Percentiles rank a stretch among this genome's conserved stretches.
phyloP scores from a whole-genome alignment of 2,888 invertebrate species.

The Hyppa rectilinea region DNA sequence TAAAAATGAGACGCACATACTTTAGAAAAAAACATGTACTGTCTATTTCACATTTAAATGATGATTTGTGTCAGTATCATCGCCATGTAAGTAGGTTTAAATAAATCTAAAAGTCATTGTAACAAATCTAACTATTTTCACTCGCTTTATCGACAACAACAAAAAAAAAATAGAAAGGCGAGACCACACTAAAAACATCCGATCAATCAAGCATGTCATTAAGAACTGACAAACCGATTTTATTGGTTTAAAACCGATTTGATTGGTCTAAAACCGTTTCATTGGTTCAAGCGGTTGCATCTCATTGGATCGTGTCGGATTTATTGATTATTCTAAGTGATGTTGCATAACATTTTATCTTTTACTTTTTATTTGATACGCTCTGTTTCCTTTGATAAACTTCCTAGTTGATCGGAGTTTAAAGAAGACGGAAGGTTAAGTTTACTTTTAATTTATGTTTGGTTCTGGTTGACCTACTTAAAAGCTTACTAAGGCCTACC shows the following conservation, averaged over 20 bases:
- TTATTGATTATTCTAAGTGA: constrained; percentile 65
- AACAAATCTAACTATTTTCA: not conserved
- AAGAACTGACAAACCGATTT: constrained; percentile 55
- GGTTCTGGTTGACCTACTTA: not conserved
- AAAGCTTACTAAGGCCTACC: not conserved
- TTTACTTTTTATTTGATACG: constrained; percentile 62
- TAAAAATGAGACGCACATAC: not conserved
- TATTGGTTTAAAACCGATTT: constrained; percentile 50
- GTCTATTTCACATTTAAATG: not conserved
- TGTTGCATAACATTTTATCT: constrained; percentile 55
- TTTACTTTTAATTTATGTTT: constrained; percentile 8
- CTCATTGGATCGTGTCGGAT: constrained; percentile 48
- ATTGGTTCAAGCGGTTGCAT: constrained; percentile 59
- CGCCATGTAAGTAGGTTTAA: not conserved
- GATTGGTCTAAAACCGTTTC: constrained; percentile 56
- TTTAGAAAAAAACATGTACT: not conserved
- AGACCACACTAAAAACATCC: constrained; percentile 5
- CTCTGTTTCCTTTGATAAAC: constrained; percentile 54
- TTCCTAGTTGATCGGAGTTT: constrained; percentile 37
- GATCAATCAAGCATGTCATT: constrained; percentile 51
- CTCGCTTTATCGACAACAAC: not conserved
- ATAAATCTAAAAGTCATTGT: not conserved
- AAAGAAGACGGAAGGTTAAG: constrained; percentile 14
- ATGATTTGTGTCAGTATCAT: not conserved
- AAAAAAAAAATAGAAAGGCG: not conserved